phyloP scores from a whole-genome alignment of 2,113 vertebrate species.

The Notarius quadriscutis region DNA sequence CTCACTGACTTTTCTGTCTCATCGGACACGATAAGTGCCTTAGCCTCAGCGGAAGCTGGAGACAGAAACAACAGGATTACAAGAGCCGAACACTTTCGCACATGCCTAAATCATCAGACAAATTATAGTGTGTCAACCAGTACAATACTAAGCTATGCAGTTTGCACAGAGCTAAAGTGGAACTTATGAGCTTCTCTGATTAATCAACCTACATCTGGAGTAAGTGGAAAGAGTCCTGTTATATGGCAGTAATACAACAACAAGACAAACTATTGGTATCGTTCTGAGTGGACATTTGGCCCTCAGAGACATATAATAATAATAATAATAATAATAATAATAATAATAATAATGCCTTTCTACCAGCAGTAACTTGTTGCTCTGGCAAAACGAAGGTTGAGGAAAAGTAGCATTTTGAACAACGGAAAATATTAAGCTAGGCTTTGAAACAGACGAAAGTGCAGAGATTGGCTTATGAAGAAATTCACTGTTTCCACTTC shows the following conservation, averaged over 20 bases:
- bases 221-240: neutral
- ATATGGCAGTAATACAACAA: neutral
- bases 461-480: neutral
- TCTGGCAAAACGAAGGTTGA: neutral
- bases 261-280: neutral
- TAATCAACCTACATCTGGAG: neutral
- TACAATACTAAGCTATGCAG: no score
- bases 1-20: constrained; percentile 88
- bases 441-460: neutral
- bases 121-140: neutral
- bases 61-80: constrained; percentile 15
- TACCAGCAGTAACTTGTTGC: neutral
- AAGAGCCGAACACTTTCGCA: neutral
- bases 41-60: constrained; percentile 77
- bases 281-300: neutral
- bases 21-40: constrained; percentile 78
- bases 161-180: neutral
- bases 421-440: neutral
- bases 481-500: neutral
- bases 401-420: neutral
- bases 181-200: neutral
- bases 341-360: neutral
- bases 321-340: no score
- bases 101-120: neutral
- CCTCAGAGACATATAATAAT: neutral